phyloP scores from a whole-genome alignment of 2,113 vertebrate genomes.

The Tachysurus fulvidraco region DNA sequence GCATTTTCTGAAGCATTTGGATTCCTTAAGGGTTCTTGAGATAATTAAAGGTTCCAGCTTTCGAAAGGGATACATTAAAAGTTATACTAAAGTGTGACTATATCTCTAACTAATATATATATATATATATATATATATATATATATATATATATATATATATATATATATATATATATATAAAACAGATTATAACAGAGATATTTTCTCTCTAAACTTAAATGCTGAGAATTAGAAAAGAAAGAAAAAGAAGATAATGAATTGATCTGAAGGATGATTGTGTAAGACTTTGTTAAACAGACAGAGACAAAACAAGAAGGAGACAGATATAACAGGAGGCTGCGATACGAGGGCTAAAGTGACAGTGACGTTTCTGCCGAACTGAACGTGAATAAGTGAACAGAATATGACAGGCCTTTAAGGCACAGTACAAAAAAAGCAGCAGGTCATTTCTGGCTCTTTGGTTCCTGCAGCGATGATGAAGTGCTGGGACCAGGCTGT shows the following conservation, averaged over 20 bases:
- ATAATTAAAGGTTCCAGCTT: background rate
- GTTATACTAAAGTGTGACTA: background rate
- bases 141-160: no score
- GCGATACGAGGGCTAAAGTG: conserved; percentile 27
- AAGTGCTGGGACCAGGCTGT: conserved; percentile 63
- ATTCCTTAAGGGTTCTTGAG: background rate
- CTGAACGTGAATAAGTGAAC: conserved; percentile 22
- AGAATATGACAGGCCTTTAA: conserved; percentile 52
- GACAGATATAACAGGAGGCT: conserved; percentile 12
- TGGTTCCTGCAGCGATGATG: conserved; percentile 65
- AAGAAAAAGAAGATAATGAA: background rate
- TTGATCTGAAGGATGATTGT: background rate
- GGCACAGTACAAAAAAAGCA: conserved; percentile 37
- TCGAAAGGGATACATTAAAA: background rate
- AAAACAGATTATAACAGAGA: background rate
- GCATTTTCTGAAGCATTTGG: background rate
- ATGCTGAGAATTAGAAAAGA: background rate
- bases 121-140: no score
- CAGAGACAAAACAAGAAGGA: conserved; percentile 6
- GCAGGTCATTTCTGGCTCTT: conserved; percentile 50
- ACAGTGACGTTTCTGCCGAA: conserved; percentile 21
- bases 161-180: no score
- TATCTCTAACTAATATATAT: background rate
- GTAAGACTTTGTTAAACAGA: conserved; percentile 4
- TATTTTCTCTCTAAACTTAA: background rate